Base-by-base conservation (phyloP, 2,113 vertebrate species). In the Acrocephalus arundinaceus region DNA sequence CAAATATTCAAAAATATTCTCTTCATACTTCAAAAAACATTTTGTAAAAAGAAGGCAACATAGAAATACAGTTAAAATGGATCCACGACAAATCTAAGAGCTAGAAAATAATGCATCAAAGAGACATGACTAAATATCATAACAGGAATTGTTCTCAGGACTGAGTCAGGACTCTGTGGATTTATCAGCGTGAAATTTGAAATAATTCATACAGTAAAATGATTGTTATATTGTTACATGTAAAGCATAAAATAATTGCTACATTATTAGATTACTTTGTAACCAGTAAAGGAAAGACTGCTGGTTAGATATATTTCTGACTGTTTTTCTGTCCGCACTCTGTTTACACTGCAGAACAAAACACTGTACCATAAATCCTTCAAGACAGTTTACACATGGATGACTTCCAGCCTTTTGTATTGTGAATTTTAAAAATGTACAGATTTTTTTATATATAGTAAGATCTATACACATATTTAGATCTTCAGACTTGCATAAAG, bases 1-100 rank as follows among this genome's bases (percentile, higher is more conserved):
- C 89, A 96, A 97, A 97, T 94, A 97, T 72, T 78, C 90, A 95
- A 92, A 89, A 90, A 94, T 91, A 77, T 52, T 95, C 48, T 96
- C 95, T 97, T 97, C 25, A 59, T 97, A 93, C 71, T 77, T 97
- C 84, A 97, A 87, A 54, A 82, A 90, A 63, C 8, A 68, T 95
- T 78, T 67, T 89, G 45, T 72, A 66, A 89, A 66, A 62, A 93
- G 77, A 90, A 48, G n/a, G 46, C 48, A 93, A n/a, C 33, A 61
- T 10, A 89, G 52, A 85, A 84, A 72, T 79, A 31, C 39, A 41
- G n/a, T 88, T 75, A 90, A 96, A 78, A 89, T 49, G 41, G 9
- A 77, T 27, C 27, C 16, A 22, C 5, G 7, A 93, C 7, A 80
- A 85, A 83, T 21, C 39, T 31, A 89, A 66, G n/a, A 89, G 11